Evolutionary conservation across 2,888 invertebrate species (phyloP), one percentile per base, ranked within the genome.

Genomic region (Phengaris arion): DNA sequence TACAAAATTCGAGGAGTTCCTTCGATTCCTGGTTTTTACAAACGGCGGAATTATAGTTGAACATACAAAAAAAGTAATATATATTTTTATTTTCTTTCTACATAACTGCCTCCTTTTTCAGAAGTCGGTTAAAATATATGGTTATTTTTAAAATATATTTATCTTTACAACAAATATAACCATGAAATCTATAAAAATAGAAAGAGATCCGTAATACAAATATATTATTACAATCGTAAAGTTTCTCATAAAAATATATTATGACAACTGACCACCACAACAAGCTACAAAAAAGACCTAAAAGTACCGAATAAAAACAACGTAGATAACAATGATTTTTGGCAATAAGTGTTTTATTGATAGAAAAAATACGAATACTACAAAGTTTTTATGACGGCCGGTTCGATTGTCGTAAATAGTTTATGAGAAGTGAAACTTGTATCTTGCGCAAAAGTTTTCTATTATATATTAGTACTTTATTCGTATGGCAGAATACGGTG

Each of bases 311-410:
- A 22, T 59, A 57, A 57, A 15, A 57, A 15, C 9, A 59, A 22
- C 59, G 10, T 59, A 22, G 59, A 10, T 22, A 22, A 59, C 59
- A 59, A 59, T 59, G 59, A 59, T 59, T 59, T 59, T 59, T 35
- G 59, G 59, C 59, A 10, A 22, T 59, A 59, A 59, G 59, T 59
- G 22, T 59, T 59, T 59, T 59, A 59, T 59, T 59, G 59, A 59
- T 59, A 59, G 59, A 59, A 59, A 59, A 59, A 59, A 59, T 59
- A 59, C 59, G 59, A 59, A 22, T 59, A 59, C 59, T 59, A 59
- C 59, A 22, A 22, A 22, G 59, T 59, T 59, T 57, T 59, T 59
- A 59, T 22, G 59, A 59, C 6, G 57, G 57, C 57, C 15, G 3
- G 22, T 59, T 59, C 59, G 59, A 22, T 59, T 59, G 59, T 59